phyloP scores from a whole-genome alignment of 2,888 invertebrate genomes.

The Drosophila monieri region DNA sequence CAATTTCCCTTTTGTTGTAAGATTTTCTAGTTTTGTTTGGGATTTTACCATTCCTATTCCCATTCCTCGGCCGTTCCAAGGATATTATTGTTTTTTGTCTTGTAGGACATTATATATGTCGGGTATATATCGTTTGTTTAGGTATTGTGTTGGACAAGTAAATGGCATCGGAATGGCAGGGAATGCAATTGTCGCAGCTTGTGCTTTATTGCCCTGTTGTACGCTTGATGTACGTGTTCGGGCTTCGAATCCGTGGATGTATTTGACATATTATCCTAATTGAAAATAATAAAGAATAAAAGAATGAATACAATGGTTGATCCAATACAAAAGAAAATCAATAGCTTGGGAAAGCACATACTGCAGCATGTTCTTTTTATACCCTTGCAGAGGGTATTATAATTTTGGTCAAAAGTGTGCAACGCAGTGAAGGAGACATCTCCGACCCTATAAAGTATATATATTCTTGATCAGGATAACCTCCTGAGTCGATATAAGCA shows the following conservation, averaged over 20 bases:
- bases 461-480: no score
- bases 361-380: no score
- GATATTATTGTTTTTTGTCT: constrained; percentile 26
- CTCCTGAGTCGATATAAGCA: no score
- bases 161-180: constrained; percentile 22
- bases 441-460: no score
- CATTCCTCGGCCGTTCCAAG: constrained; percentile 4
- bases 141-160: constrained; percentile 36
- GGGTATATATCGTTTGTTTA: constrained; percentile 34
- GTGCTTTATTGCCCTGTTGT: constrained; percentile 33
- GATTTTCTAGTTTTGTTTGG: constrained; percentile 8
- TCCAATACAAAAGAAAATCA: no score
- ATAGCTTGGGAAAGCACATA: no score
- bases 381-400: no score
- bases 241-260: not conserved
- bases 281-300: not conserved
- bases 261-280: not conserved
- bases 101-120: constrained; percentile 29
- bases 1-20: constrained; percentile 34
- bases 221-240: constrained; percentile 22
- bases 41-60: constrained; percentile 7
- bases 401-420: no score
- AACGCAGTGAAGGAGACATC: no score
- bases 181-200: constrained; percentile 42
- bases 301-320: no score